Conservation (phyloP, 2,888 invertebrate species). For the Drosophila mettleri region DNA sequence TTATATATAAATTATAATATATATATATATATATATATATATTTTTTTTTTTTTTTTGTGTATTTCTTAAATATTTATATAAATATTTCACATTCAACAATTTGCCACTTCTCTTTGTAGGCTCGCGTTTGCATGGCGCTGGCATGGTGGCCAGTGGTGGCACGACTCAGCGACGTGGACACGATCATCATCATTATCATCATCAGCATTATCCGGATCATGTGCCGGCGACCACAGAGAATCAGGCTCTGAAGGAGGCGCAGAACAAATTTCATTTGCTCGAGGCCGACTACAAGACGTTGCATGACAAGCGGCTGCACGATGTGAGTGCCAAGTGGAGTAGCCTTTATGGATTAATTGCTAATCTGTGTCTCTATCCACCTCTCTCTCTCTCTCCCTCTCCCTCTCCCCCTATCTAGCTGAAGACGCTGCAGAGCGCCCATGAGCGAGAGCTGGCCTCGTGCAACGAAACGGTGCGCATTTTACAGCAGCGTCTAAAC, state of each 20-base stretch:
- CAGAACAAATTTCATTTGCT: conserved; percentile 89
- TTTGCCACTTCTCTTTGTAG: not conserved
- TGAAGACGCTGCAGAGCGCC: conserved; percentile 90
- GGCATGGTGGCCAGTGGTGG: conserved; percentile 32
- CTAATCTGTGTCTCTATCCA: not conserved
- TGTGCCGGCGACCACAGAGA: conserved; percentile 82
- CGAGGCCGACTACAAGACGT: conserved; percentile 90
- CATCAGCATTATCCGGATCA: conserved; percentile 62
- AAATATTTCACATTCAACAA: not conserved
- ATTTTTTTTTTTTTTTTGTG: not conserved
- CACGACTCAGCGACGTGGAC: conserved; percentile 34
- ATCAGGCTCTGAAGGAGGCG: conserved; percentile 83
- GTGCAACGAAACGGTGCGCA: conserved; percentile 84
- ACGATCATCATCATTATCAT: conserved; percentile 65
- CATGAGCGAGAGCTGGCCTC: conserved; percentile 89
- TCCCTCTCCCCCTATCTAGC: conserved; percentile 82
- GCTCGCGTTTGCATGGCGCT: conserved; percentile 10
- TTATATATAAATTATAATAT: not conserved
- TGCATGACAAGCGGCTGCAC: conserved; percentile 92
- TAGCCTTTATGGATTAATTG: not conserved
- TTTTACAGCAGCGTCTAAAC: conserved; percentile 84
- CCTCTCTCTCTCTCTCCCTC: not conserved
- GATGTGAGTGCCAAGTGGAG: conserved; percentile 87
- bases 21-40: too few relatives aligned
- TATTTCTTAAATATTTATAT: not conserved